A percentile compares a stretch with the other conserved stretches of the same genome.
These are phyloP conservation scores for Sialia sialis DNA, from an alignment of 2,113 vertebrate species.

Conservation along the genomic window DNA sequence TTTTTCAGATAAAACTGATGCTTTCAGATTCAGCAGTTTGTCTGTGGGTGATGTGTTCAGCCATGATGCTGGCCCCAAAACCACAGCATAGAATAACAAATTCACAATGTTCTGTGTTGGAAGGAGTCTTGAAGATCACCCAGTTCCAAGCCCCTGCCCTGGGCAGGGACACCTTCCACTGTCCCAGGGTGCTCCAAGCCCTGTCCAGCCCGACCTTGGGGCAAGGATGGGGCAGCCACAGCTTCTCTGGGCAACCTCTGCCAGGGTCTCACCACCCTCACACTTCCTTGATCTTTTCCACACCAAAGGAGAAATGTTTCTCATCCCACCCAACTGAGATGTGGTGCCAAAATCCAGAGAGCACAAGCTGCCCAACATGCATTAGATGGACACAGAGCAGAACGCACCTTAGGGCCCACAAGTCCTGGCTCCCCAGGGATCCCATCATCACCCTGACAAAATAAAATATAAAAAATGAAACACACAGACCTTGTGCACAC, in stretches of 20 bases:
- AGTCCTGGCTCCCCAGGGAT: conserved; percentile 78
- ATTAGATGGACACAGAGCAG: background rate
- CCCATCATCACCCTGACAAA: conserved; percentile 84
- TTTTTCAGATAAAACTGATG: background rate
- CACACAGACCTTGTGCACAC: background rate
- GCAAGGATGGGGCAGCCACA: background rate
- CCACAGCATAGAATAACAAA: rapidly evolving
- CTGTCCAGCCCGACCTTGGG: rapidly evolving
- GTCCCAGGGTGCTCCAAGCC: background rate
- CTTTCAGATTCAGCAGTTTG: background rate
- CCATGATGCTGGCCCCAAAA: background rate
- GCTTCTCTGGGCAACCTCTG: background rate
- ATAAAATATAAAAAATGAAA: background rate
- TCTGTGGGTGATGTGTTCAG: background rate
- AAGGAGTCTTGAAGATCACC: background rate
- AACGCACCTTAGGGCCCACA: conserved; percentile 78
- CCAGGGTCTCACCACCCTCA: background rate
- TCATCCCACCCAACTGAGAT: background rate
- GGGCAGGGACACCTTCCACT: background rate
- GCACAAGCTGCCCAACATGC: background rate
- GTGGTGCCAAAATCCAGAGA: background rate
- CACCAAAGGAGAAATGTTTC: background rate
- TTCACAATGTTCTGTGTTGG: background rate
- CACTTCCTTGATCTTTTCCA: background rate
- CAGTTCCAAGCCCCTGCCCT: background rate